Evolutionary conservation across 2,888 invertebrate genomes (phyloP), one percentile per base, ranked within the genome.

Genomic region (Psylliodes chrysocephalus): DNA sequence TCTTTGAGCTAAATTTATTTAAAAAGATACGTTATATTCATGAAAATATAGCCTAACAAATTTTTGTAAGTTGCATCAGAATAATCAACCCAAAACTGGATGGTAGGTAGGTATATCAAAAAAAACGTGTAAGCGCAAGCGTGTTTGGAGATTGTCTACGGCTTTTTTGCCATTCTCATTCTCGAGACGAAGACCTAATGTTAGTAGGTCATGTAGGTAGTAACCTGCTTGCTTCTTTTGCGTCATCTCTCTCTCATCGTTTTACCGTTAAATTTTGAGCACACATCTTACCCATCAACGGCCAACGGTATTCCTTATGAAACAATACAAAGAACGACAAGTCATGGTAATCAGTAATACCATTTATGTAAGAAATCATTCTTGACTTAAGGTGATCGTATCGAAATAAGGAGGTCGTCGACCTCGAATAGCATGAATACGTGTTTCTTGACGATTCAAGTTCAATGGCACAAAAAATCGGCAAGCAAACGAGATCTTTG

Each of bases 301-400:
- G 7, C 18, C 22, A 49, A 59, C 59, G 59, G 59, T 59, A 59
- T 30, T 51, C n/a, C 33, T 42, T 33, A 28, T 28, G 1, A 46
- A 49, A 59, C 49, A 46, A 46, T 51, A 12, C 38, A 17, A 25
- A 33, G 14, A 47, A 35, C 44, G 46, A 56, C 56, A 54, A 12
- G 35, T 47, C 46, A 55, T 44, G 30, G 28, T 30, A 28, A 28
- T 55, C 44, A 15, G 46, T 33, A 40, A 59, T 59, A 44, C 47
- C 59, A 46, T 59, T 59, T 59, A 59, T 49, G 59, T 59, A 59
- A 59, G 49, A 57, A 47, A 57, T 57, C 46, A 57, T 57, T 47
- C 57, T 47, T 25, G 57, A 51, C 6, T 57, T 38, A 15, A 35
- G 14, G 17, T 35, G 57, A 47, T 47, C 33, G 47, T 30, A 35